Conservation (phyloP, 2,888 invertebrate genomes). For the Baccha elongata region DNA sequence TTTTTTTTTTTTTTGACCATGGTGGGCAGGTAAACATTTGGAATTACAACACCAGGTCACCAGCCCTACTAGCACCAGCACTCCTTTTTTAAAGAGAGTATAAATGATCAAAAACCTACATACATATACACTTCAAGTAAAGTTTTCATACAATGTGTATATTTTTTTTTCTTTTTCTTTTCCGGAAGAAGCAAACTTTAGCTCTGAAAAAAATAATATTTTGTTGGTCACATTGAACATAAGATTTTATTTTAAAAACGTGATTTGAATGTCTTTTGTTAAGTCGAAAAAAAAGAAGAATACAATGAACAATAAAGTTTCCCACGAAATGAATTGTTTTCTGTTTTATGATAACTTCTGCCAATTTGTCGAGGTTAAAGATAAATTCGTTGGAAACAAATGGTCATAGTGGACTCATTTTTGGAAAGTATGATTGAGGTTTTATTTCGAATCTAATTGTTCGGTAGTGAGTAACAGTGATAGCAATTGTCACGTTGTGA, state of each 20-base stretch:
- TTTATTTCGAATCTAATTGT: slow-evolving; percentile 14
- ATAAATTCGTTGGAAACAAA: slow-evolving; percentile 12
- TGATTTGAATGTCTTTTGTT: slow-evolving; percentile 60
- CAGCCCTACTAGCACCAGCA: neutral
- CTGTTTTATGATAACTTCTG: slow-evolving; percentile 37
- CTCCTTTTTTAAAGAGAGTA: slow-evolving; percentile 16
- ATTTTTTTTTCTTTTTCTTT: slow-evolving; percentile 34
- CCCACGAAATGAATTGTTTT: slow-evolving; percentile 56
- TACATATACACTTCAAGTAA: slow-evolving; percentile 13
- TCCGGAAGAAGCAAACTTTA: slow-evolving; percentile 41
- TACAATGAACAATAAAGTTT: slow-evolving; percentile 60
- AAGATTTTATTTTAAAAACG: slow-evolving; percentile 64
- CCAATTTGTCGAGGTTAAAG: slow-evolving; percentile 55
- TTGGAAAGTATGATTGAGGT: slow-evolving; percentile 8
- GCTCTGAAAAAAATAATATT: slow-evolving; percentile 4
- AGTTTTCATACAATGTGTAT: neutral
- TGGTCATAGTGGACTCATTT: slow-evolving; percentile 15
- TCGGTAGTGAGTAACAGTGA: slow-evolving; percentile 29
- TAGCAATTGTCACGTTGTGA: slow-evolving; percentile 44
- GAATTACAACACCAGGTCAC: slow-evolving; percentile 48
- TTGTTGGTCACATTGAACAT: slow-evolving; percentile 48
- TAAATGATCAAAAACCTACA: slow-evolving; percentile 11
- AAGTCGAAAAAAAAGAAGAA: no score
- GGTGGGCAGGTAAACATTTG: slow-evolving; percentile 53
- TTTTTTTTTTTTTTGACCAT: slow-evolving; percentile 18